phyloP scores from a whole-genome alignment of 2,797 vertebrate species.

The Leptodactylus fallax region DNA sequence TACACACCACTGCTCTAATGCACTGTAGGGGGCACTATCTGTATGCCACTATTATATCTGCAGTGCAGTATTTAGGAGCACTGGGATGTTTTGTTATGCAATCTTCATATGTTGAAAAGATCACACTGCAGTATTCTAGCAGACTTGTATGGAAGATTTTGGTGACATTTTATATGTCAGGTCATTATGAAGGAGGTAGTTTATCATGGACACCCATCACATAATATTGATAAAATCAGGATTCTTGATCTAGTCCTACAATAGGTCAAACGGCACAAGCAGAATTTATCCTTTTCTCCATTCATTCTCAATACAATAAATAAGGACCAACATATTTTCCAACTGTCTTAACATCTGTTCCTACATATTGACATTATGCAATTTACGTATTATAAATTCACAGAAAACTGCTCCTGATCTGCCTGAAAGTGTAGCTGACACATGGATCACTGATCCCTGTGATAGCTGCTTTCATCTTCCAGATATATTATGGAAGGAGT shows the following conservation, averaged over 20 bases:
- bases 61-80: too few relatives aligned
- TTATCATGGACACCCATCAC: neutral
- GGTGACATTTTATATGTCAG: neutral
- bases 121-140: neutral
- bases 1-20: too few relatives aligned
- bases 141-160: neutral
- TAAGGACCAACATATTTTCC: neutral
- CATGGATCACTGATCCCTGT: neutral
- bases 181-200: neutral
- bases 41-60: too few relatives aligned
- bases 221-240: neutral
- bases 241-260: too few relatives aligned
- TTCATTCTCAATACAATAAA: neutral
- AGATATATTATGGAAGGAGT: neutral
- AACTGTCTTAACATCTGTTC: neutral
- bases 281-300: neutral
- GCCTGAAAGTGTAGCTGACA: neutral
- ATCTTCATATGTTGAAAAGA: neutral
- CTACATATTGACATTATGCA: neutral
- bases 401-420: neutral
- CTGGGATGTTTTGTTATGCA: neutral
- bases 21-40: too few relatives aligned
- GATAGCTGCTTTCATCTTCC: neutral
- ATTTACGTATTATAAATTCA: neutral
- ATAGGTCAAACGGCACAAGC: neutral